These are phyloP conservation scores for Cydia amplana DNA, from an alignment of 1,140 invertebrate genomes.

Conservation along the genomic window DNA sequence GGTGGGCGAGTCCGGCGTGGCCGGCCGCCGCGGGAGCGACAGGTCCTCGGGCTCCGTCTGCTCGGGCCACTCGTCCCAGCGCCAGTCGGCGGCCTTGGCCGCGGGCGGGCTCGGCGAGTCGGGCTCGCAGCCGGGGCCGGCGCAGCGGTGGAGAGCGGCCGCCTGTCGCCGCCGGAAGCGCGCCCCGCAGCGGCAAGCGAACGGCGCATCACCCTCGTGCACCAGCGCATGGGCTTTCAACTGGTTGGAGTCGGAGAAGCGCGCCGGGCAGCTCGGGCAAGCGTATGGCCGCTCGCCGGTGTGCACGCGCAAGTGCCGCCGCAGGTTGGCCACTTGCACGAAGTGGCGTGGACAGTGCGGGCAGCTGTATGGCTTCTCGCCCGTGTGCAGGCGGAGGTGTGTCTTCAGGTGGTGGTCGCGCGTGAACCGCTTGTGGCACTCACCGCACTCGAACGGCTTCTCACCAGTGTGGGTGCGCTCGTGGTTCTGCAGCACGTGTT, in stretches of 20 bases:
- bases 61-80: conserved; percentile 82
- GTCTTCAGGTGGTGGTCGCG: conserved; percentile 97
- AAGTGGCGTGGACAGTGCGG: conserved; percentile 94
- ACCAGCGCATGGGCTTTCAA: conserved; percentile 94
- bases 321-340: conserved; percentile 96
- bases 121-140: conserved; percentile 59
- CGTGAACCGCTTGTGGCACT: conserved; percentile 97
- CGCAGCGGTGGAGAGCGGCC: conserved; percentile 91
- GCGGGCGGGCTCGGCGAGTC: conserved; percentile 62
- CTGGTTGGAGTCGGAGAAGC: conserved; percentile 96
- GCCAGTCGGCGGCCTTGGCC: conserved; percentile 68
- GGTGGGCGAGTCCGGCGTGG: conserved; percentile 71
- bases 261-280: conserved; percentile 92
- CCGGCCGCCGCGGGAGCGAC: conserved; percentile 70
- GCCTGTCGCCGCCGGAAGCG: conserved; percentile 91
- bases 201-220: conserved; percentile 94
- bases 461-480: conserved; percentile 98
- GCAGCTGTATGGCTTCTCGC: conserved; percentile 96
- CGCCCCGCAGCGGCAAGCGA: conserved; percentile 88
- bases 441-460: conserved; percentile 96
- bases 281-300: conserved; percentile 97
- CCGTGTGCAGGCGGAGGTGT: conserved; percentile 95
- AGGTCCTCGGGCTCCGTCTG: conserved; percentile 95
- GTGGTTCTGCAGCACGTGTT: conserved; percentile 97
- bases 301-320: conserved; percentile 95